phyloP scores from a whole-genome alignment of 2,888 invertebrate genomes.

The Ochlodes sylvanus region DNA sequence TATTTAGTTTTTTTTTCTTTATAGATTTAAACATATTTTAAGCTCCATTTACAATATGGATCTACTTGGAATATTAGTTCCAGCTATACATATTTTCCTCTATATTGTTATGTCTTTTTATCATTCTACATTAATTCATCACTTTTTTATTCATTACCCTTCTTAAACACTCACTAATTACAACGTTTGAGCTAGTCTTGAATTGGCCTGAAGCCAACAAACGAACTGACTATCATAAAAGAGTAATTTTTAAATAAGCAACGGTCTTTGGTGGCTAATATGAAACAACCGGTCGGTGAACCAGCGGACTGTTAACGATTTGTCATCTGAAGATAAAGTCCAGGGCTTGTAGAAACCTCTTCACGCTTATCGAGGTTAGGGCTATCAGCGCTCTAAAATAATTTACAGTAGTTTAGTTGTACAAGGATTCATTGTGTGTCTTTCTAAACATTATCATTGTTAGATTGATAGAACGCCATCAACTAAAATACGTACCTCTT shows the following conservation, averaged over 20 bases:
- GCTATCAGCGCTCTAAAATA: neutral
- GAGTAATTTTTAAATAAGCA: neutral
- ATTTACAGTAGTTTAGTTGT: neutral
- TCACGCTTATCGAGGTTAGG: slow-evolving; percentile 2
- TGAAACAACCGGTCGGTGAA: slow-evolving; percentile 3
- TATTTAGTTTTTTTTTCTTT: too few species aligned
- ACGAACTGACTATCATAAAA: neutral
- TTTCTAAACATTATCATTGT: neutral
- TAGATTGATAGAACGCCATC: too few species aligned
- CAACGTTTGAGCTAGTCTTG: neutral
- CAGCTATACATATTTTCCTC: too few species aligned
- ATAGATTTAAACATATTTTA: too few species aligned
- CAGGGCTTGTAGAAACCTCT: slow-evolving; percentile 5
- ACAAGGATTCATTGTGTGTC: neutral
- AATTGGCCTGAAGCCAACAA: neutral
- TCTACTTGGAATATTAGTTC: too few species aligned
- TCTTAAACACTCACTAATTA: too few species aligned
- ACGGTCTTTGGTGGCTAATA: slow-evolving; percentile 4
- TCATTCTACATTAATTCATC: too few species aligned
- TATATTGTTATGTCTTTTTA: too few species aligned
- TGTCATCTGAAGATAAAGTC: slow-evolving; percentile 24
- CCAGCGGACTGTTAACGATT: slow-evolving; percentile 17
- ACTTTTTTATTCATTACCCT: too few species aligned
- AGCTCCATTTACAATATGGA: too few species aligned
- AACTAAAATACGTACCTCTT: too few species aligned